phyloP scores from a whole-genome alignment of 2,113 vertebrate species.

The Neofelis nebulosa region DNA sequence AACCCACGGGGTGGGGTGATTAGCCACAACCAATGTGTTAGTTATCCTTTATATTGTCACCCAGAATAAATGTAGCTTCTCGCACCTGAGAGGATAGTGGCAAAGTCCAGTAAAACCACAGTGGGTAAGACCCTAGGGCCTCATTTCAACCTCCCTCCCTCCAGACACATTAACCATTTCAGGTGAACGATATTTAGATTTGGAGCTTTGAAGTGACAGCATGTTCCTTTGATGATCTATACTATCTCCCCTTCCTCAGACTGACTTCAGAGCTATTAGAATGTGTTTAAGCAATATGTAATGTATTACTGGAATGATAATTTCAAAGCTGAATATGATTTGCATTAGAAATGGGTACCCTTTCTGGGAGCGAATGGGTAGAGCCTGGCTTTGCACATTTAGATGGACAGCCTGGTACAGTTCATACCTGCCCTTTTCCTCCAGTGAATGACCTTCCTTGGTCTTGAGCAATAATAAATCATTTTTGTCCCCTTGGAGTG shows the following conservation, averaged over 20 bases:
- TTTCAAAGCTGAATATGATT: conserved; percentile 18
- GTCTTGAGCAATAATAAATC: conserved; percentile 57
- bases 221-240: not conserved
- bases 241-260: not conserved
- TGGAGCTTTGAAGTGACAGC: not conserved
- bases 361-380: not conserved
- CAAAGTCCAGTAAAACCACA: not conserved
- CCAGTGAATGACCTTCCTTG: conserved; percentile 62
- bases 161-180: not conserved
- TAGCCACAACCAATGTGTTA: not conserved
- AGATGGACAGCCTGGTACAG: accelerated
- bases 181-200: not conserved
- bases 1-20: not conserved
- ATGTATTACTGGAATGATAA: not conserved
- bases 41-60: not conserved
- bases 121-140: not conserved
- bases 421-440: conserved; percentile 80
- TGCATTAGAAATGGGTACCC: not conserved
- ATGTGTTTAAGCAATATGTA: not conserved
- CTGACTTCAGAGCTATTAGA: conserved; percentile 41
- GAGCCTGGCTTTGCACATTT: not conserved
- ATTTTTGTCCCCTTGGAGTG: conserved; percentile 68
- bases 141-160: not conserved
- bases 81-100: not conserved
- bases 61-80: not conserved